Conservation (phyloP, 2,797 vertebrate species). For the Luscinia luscinia region DNA sequence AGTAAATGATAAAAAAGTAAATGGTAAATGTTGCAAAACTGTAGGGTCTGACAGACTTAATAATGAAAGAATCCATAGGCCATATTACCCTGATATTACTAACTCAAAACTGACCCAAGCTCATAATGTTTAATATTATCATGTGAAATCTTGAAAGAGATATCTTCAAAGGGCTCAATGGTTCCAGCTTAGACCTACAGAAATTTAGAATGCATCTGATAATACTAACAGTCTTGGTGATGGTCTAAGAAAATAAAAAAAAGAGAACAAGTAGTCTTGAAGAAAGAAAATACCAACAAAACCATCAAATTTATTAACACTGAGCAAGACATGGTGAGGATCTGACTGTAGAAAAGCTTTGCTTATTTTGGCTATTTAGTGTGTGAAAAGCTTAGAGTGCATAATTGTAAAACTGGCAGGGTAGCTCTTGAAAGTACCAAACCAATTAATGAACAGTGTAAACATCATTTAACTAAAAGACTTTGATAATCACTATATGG, state of each 20-base stretch:
- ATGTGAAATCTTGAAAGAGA: background rate
- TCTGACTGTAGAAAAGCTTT: background rate
- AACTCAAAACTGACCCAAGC: background rate
- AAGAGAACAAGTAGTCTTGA: background rate
- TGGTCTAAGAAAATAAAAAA: background rate
- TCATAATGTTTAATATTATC: background rate
- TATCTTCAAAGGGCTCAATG: background rate
- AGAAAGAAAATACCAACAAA: background rate
- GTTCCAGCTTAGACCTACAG: background rate
- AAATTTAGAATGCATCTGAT: background rate
- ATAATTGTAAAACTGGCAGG: background rate
- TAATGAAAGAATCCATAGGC: background rate
- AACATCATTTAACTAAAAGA: slow-evolving; percentile 10
- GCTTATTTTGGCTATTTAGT: background rate
- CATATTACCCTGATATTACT: background rate
- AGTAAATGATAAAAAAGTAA: background rate
- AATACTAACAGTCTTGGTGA: background rate
- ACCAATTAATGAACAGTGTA: slow-evolving; percentile 19
- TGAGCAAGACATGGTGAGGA: background rate
- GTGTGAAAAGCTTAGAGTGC: background rate
- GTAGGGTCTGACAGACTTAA: background rate
- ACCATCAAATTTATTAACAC: background rate
- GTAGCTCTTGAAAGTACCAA: slow-evolving; percentile 17
- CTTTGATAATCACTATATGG: background rate
- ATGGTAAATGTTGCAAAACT: background rate